Conservation (phyloP, 2,888 invertebrate species). For the Agonopterix arenella region DNA sequence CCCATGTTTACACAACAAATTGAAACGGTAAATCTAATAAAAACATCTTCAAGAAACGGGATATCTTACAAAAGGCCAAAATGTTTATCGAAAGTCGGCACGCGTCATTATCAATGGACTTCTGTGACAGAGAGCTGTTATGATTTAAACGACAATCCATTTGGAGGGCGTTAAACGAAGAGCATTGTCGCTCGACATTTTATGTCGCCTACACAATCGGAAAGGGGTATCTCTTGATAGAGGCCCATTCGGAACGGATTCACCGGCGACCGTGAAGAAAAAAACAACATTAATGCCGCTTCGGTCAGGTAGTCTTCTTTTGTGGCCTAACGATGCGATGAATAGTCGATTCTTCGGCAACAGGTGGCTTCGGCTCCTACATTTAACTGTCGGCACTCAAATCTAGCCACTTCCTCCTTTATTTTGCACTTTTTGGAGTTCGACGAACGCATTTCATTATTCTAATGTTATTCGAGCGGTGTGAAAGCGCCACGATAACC, state of each 20-base stretch:
- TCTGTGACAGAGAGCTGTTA: slow-evolving; percentile 47
- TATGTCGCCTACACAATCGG: slow-evolving; percentile 52
- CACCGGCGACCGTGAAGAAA: slow-evolving; percentile 16
- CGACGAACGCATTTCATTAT: slow-evolving; percentile 64
- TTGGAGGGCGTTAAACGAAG: slow-evolving; percentile 40
- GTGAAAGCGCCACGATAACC: slow-evolving; percentile 70
- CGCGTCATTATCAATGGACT: slow-evolving; percentile 42
- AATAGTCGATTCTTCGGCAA: slow-evolving; percentile 33
- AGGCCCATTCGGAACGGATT: slow-evolving; percentile 31
- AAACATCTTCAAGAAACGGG: slow-evolving; percentile 25
- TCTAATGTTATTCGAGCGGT: slow-evolving; percentile 67
- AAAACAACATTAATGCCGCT: slow-evolving; percentile 25
- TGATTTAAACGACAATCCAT: slow-evolving; percentile 43
- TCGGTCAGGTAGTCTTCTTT: slow-evolving; percentile 51
- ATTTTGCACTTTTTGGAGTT: slow-evolving; percentile 65
- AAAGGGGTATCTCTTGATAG: slow-evolving; percentile 37
- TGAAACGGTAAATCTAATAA: slow-evolving; percentile 43
- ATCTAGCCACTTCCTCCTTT: slow-evolving; percentile 26
- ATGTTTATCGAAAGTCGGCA: slow-evolving; percentile 51
- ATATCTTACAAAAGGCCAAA: slow-evolving; percentile 32
- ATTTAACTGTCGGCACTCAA: slow-evolving; percentile 22
- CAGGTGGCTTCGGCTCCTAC: slow-evolving; percentile 47
- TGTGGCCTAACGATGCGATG: slow-evolving; percentile 61
- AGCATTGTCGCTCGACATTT: slow-evolving; percentile 58
- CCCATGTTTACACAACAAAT: slow-evolving; percentile 33